Evolutionary conservation across 2,888 invertebrate species (phyloP).

Genomic region (Pseudeuparius sepicola): DNA sequence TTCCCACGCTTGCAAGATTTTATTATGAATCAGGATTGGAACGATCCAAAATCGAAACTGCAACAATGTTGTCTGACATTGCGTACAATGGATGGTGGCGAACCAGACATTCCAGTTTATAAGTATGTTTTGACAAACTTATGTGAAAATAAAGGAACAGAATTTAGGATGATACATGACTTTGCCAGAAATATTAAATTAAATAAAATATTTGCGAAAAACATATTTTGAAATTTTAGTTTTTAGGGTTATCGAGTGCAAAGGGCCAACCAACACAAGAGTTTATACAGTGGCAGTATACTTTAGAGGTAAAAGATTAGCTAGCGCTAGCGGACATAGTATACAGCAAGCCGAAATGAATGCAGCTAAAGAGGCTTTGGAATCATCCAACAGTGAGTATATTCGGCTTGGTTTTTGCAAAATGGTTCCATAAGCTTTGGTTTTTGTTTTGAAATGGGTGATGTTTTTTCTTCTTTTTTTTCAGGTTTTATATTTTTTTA

Average conservation of each 20-base stretch:
- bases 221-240: constrained; percentile 1
- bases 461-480: too few relatives aligned
- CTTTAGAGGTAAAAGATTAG: constrained; percentile 79
- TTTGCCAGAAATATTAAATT: too few relatives aligned
- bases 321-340: constrained; percentile 84
- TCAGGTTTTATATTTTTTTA: too few relatives aligned
- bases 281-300: constrained; percentile 97
- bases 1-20: constrained; percentile 95
- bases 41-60: constrained; percentile 97
- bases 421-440: constrained; percentile 2
- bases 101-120: constrained; percentile 95
- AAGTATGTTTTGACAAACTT: constrained; percentile 49
- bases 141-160: not conserved
- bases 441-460: too few relatives aligned
- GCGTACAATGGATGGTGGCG: constrained; percentile 88
- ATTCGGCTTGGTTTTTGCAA: not conserved
- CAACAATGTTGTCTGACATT: constrained; percentile 97
- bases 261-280: constrained; percentile 95
- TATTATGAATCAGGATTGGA: constrained; percentile 99
- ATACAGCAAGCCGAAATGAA: constrained; percentile 99
- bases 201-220: too few relatives aligned
- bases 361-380: constrained; percentile 86
- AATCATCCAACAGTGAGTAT: constrained; percentile 60
- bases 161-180: too few relatives aligned
- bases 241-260: constrained; percentile 80